Base-by-base conservation (phyloP, 2,888 invertebrate species). In the Caenorhabditis sp. region DNA sequence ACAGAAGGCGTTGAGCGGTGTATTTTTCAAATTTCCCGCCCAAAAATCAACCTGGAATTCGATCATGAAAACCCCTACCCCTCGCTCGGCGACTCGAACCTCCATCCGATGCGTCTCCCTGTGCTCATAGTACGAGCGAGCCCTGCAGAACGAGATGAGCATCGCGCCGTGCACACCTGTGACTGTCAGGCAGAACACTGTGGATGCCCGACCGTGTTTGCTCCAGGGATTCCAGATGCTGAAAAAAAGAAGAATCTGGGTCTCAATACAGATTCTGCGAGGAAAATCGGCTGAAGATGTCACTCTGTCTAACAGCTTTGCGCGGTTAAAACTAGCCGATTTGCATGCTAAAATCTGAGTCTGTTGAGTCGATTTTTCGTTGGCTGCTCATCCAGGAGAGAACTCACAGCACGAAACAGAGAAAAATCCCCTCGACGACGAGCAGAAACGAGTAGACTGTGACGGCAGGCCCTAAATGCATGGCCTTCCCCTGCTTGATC, bases 391-490 rank as follows among this genome's bases (percentile, higher is more conserved):
- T 31, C 31, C 31, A 31, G 31, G 31, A 26, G 22, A 59, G 24
- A 10, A 79, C 85, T 68, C 56, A 90, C 89, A 86, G 73, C 1
- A 87, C 61, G 5, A 79, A 26, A 14, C 89, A 54, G 61, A 86
- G 73, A 47, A 87, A 47, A 31, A 88, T 59, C 26, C 84, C 35
- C 31, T 90, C 91, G n/a, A 84, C 58, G 22, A 85, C 74, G 64
- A 90, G 85, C 35, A 91, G 58, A 19, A 85, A 84, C 3, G 83
- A 63, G 84, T 91, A 91, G 66, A 86, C 85, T 79, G 88, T 84
- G 83, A 91, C 90, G 79, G 91, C 91, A 0, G 91, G 91, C 3
- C 91, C 74, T 68, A 91, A 72, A 66, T 86, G 86, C 51, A 82
- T 72, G 16, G 90, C 79, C 10, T 79, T 66, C 38, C 63, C 64